Percentiles rank a stretch among this genome's conserved stretches.
phyloP scores from a whole-genome alignment of 2,797 vertebrate genomes.

The Molossus molossus region DNA sequence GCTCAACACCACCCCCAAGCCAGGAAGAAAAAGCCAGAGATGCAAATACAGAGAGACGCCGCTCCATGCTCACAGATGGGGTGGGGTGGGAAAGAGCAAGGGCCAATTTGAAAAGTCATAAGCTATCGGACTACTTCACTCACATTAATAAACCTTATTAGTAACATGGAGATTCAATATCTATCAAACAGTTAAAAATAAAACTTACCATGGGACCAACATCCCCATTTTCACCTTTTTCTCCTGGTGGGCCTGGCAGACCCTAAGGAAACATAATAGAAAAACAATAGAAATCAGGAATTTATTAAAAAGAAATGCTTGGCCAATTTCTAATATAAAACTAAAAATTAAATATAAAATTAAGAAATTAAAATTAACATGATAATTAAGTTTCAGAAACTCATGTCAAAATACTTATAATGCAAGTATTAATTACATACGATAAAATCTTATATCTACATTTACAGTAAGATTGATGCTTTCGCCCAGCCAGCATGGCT shows the following conservation, averaged over 20 bases:
- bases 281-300: not conserved
- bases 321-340: not conserved
- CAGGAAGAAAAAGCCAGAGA: not conserved
- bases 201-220: conserved; percentile 97
- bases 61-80: no score
- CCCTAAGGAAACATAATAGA: conserved; percentile 90
- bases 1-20: not conserved
- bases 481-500: no score
- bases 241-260: conserved; percentile 97
- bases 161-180: not conserved
- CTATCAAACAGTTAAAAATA: not conserved
- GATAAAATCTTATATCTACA: not conserved
- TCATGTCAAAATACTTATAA: not conserved
- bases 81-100: not conserved
- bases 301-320: not conserved
- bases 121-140: not conserved
- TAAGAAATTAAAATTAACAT: not conserved
- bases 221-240: conserved; percentile 99
- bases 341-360: not conserved
- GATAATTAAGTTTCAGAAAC: conserved; percentile 30
- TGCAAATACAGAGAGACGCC: not conserved
- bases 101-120: not conserved
- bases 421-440: not conserved
- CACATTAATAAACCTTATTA: not conserved
- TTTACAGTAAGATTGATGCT: not conserved